Evolutionary conservation across 2,113 vertebrate species (phyloP), one percentile per base, ranked within the genome.

Genomic region (Amia ocellicauda): DNA sequence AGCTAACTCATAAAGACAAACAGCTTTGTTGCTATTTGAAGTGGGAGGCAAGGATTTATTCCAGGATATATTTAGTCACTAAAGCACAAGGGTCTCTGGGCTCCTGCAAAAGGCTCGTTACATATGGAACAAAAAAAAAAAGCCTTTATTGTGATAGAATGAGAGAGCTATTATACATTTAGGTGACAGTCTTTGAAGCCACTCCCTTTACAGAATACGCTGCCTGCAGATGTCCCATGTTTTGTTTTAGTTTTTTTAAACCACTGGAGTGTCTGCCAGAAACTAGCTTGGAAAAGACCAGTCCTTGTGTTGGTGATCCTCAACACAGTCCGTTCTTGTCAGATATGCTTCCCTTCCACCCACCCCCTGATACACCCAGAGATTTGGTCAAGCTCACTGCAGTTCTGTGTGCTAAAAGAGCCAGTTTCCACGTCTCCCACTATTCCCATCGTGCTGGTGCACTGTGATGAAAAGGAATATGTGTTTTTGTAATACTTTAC

Each of bases 11-110:
- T 3, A 16, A 3, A 55, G 14, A 24, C 17, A 13, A 56, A 31
- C 53, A 16, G 27, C 53, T 56, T 56, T 56, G 53, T 56, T 26
- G 29, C 29, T 16, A 16, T 31, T 56, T 56, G 9, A 26, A 31
- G 27, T 31, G 53, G 53, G 53, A 56, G 53, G 26, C 7, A 17
- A 19, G 3, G 53, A 56, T n/a, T 14, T 17, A 16, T 29, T 9
- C 17, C 53, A 28, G 28, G 52, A 55, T 55, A 28, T 31, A 56
- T 28, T 56, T n/a, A 31, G 53, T 56, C 26, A 26, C 28, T 5
- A 29, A 29, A 56, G 28, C 26, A 9, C 3, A 28, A n/a, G 3
- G 11, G 28, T 26, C 51, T 53, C 17, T 14, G 27, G 51, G 11
- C 29, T 28, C 29, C n/a, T 24, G 29, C 53, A 7, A 10, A 31